Conservation (phyloP, 2,797 vertebrate species). For the Syngnathus rostellatus region DNA sequence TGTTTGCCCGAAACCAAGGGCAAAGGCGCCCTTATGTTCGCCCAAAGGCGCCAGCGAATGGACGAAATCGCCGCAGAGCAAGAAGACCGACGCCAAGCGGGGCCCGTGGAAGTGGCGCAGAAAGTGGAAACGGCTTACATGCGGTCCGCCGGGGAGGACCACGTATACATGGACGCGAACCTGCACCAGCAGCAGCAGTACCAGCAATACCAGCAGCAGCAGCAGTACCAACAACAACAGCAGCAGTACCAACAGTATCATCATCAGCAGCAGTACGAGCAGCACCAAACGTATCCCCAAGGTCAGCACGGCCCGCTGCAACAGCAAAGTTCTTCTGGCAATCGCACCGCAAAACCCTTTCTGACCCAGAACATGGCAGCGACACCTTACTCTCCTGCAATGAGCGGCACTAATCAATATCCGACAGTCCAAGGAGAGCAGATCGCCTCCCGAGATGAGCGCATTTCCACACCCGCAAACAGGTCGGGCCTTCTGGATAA, state of each 20-base stretch:
- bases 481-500: slow-evolving; percentile 86
- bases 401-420: slow-evolving; percentile 71
- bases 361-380: slow-evolving; percentile 64
- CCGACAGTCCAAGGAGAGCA: slow-evolving; percentile 73
- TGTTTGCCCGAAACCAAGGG: slow-evolving; percentile 85
- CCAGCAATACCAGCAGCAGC: slow-evolving; percentile 62
- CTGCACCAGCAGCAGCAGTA: slow-evolving; percentile 59
- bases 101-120: slow-evolving; percentile 62
- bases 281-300: slow-evolving; percentile 57
- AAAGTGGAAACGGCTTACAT: slow-evolving; percentile 59
- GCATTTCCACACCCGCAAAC: slow-evolving; percentile 90
- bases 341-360: slow-evolving; percentile 86
- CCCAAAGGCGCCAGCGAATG: slow-evolving; percentile 83
- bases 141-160: slow-evolving; percentile 65
- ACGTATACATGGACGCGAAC: slow-evolving; percentile 76
- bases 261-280: slow-evolving; percentile 51
- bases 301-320: slow-evolving; percentile 61
- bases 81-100: slow-evolving; percentile 76
- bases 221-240: slow-evolving; percentile 50
- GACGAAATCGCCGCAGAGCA: slow-evolving; percentile 91
- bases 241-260: slow-evolving; percentile 47
- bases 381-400: slow-evolving; percentile 67
- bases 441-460: slow-evolving; percentile 92
- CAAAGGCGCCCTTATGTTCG: slow-evolving; percentile 96
- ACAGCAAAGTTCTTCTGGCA: slow-evolving; percentile 66